phyloP scores from a whole-genome alignment of 2,888 invertebrate genomes.

The Dolichomitus sp. region DNA sequence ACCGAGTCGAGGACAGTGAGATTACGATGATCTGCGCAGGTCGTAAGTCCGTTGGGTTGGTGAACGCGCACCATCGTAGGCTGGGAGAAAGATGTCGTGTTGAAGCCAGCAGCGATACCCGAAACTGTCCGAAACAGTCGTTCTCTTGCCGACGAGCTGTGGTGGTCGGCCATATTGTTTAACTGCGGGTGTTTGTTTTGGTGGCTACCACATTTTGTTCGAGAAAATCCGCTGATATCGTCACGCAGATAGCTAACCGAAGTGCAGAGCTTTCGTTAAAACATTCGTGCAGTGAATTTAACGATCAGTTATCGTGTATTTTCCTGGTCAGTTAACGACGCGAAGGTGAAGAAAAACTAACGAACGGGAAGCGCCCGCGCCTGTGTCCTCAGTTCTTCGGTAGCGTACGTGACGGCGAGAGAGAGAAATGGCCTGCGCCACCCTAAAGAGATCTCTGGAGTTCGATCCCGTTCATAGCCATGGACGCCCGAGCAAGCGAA shows the following conservation, averaged over 20 bases:
- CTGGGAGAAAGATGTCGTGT: conserved; percentile 75
- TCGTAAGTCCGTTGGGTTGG: background rate
- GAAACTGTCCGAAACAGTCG: conserved; percentile 70
- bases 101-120: conserved; percentile 58
- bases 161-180: conserved; percentile 84
- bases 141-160: conserved; percentile 76
- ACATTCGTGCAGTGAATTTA: background rate
- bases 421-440: conserved; percentile 98
- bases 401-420: conserved; percentile 70
- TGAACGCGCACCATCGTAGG: conserved; percentile 25
- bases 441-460: conserved; percentile 97
- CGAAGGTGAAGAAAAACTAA: conserved; percentile 2
- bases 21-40: conserved; percentile 19
- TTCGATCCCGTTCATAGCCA: conserved; percentile 97
- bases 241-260: conserved; percentile 48
- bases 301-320: conserved; percentile 27
- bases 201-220: conserved; percentile 70
- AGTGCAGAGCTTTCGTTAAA: conserved; percentile 28
- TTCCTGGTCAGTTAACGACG: background rate
- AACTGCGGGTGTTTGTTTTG: conserved; percentile 84
- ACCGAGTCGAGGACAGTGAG: background rate
- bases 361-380: conserved; percentile 54
- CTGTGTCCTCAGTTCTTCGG: conserved; percentile 36
- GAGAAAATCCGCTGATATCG: conserved; percentile 71
- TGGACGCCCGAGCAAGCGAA: conserved; percentile 93